phyloP scores from a whole-genome alignment of 2,113 vertebrate species.

The Erythrocebus patas region DNA sequence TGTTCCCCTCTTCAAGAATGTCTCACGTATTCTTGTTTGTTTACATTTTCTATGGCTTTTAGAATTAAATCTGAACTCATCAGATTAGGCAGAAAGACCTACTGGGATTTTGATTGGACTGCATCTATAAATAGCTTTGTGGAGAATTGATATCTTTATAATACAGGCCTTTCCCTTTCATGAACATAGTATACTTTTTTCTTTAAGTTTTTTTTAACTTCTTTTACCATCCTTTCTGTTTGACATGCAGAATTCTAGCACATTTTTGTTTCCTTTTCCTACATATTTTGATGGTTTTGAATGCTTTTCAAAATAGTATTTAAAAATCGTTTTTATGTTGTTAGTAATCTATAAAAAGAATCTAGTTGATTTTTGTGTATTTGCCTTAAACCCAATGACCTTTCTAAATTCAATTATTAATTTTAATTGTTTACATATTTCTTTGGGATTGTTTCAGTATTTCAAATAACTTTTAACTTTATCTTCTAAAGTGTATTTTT shows the following conservation, averaged over 20 bases:
- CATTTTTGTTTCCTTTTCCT: not conserved
- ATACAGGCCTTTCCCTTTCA: too few species aligned
- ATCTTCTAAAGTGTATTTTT: not conserved
- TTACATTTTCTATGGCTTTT: not conserved
- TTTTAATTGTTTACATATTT: not conserved
- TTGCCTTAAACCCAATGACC: not conserved
- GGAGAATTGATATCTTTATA: not conserved
- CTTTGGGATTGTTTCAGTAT: not conserved
- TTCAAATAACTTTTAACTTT: not conserved
- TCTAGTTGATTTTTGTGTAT: not conserved
- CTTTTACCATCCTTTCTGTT: not conserved
- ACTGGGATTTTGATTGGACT: not conserved
- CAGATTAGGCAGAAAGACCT: not conserved
- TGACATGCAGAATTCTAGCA: not conserved
- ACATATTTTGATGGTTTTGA: not conserved
- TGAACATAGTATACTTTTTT: not conserved
- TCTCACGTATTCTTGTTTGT: not conserved
- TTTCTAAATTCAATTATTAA: not conserved
- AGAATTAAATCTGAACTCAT: not conserved
- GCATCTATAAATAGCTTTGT: not conserved
- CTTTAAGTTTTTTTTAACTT: not conserved
- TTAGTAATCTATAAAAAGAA: not conserved
- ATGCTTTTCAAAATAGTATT: not conserved
- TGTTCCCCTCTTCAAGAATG: not conserved
- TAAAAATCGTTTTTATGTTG: not conserved